Base-by-base conservation (phyloP, 2,113 vertebrate genomes). In the Brachypodius melanocephalos region DNA sequence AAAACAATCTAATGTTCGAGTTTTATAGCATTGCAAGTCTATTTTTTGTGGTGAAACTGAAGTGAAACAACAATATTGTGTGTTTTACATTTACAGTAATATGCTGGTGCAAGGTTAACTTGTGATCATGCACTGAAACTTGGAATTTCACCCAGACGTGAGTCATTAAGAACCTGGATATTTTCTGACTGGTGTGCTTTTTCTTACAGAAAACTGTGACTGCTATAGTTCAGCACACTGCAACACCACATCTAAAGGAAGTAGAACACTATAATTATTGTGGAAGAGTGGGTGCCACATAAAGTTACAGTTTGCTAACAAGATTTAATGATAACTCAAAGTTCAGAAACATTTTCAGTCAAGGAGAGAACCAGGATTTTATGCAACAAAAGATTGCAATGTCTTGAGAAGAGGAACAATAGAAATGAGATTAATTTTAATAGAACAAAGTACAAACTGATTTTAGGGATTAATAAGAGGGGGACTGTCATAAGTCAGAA, bases 21-120 rank as follows among this genome's bases (percentile, higher is more conserved):
- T 86, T 94, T 85, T 89, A 93, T 88, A 92, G 59, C 91, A 81
- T 55, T 85, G 46, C 69, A 96, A 97, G 95, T 91, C 72, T 95
- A 65, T 84, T 94, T 95, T 96, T 95, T 77, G 45, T 89, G 31
- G 69, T 85, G 96, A 87, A 96, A 90, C 61, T 17, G 45, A 88
- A 97, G 93, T 55, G 78, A 80, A 96, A 93, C 31, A 80, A 87
- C 43, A 90, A 71, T 69, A 71, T 21, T n/a, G 7, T 94, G 38
- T 79, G 29, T 74, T 96, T 95, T 77, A 83, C 88, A 92, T 36
- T 96, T 90, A 46, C 69, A 79, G 88, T 89, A 96, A 90, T 89
- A 72, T 57, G 67, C 43, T 91, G n/a, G 76, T 80, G 14, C 69
- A 91, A 96, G 73, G 76, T 76, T 91, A 93, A 71, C 38, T 90